A percentile compares a stretch with the other conserved stretches of the same genome.
Conservation (phyloP, 2,797 vertebrate species). For the Neosilurus hyrtlii region DNA sequence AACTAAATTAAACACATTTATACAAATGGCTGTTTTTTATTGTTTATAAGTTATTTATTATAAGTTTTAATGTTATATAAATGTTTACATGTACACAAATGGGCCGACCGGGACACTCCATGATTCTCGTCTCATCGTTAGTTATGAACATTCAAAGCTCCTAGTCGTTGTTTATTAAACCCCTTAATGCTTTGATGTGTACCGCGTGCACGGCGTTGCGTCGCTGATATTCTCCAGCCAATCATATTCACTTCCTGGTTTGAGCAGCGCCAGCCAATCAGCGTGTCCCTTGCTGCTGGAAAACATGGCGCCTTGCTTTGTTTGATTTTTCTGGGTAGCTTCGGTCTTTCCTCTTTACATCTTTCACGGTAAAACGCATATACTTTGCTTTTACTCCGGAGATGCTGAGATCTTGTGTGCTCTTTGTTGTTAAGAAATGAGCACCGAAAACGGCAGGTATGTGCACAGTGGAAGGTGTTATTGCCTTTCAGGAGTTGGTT, state of each 20-base stretch:
- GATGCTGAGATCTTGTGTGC: background rate
- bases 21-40: too few species aligned
- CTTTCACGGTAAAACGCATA: background rate
- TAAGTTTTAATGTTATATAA: too few species aligned
- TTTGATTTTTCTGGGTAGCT: conserved; percentile 25
- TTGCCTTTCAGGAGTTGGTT: background rate
- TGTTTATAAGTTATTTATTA: too few species aligned
- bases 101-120: too few species aligned
- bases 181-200: background rate
- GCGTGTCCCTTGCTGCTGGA: background rate
- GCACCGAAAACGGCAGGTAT: conserved; percentile 42
- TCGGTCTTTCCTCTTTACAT: background rate
- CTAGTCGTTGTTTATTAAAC: too few species aligned
- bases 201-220: background rate
- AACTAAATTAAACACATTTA: too few species aligned
- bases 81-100: too few species aligned
- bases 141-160: too few species aligned
- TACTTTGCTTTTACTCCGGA: background rate
- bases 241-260: conserved; percentile 28
- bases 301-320: conserved; percentile 49
- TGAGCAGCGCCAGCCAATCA: conserved; percentile 12
- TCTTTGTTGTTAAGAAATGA: conserved; percentile 28
- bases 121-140: too few species aligned
- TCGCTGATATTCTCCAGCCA: conserved; percentile 4
- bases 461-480: background rate